Base-by-base conservation (phyloP, 2,888 invertebrate species). In the Blera fallax region DNA sequence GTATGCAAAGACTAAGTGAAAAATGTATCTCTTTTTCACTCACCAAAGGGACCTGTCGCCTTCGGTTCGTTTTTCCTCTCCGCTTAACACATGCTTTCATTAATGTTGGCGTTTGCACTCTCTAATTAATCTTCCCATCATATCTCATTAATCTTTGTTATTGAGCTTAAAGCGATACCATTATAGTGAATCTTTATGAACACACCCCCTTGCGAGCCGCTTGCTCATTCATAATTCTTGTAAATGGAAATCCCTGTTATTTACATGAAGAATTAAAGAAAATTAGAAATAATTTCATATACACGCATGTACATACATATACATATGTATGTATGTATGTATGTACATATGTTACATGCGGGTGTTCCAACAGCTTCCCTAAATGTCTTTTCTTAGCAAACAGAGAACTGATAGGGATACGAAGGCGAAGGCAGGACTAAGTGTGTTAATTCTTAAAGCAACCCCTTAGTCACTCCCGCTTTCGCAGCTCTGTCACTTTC, bases 181-280 rank as follows among this genome's bases (percentile, higher is more conserved):
- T 85, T 81, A 72, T 54, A 56, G 56, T n/a, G 70, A 62, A 77
- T 81, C 89, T 89, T 89, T 90, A 89, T 89, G 89, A 88, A 89
- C 88, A 87, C 88, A 74, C 88, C 85, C 87, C 88, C n/a, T n/a
- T n/a, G 87, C 88, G 67, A 65, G 58, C 69, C 84, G 76, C 69
- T 34, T 34, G 37, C 54, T 62, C 14, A 37, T 34, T 74, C 43
- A 69, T 79, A 58, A 64, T 64, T 64, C 56, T 29, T 65, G 64
- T 34, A 29, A 74, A 74, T 67, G 70, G 34, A 58, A 74, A 74
- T 74, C 74, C 84, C 43, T 37, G 52, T 74, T 79, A 79, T 69
- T 79, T 79, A 74, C 74, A 84, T 70, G 69, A 52, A 65, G 84
- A 84, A 84, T 79, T 79, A 84, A 84, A 84, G 70, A 84, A 74